phyloP scores from a whole-genome alignment of 1,140 invertebrate species.

The Eciton burchellii region DNA sequence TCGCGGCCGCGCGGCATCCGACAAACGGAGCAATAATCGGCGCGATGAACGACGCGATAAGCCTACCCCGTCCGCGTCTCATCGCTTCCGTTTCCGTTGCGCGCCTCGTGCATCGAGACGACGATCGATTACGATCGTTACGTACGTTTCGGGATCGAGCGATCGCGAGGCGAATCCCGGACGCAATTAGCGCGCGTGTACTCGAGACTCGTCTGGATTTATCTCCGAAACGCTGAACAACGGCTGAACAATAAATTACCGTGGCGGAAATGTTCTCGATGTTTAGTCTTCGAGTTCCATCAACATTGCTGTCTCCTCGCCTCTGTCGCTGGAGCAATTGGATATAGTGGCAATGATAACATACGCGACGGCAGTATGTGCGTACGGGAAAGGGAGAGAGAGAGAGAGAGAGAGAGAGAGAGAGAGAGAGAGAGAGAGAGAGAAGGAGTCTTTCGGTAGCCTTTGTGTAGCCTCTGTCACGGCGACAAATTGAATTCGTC shows the following conservation, averaged over 20 bases:
- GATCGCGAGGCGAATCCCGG: not conserved
- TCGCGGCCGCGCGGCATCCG: constrained; percentile 46
- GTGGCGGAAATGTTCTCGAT: constrained; percentile 49
- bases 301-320: constrained; percentile 48
- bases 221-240: constrained; percentile 18
- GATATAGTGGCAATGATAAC: constrained; percentile 59
- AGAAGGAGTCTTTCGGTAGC: constrained; percentile 38
- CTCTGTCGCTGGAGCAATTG: constrained; percentile 50
- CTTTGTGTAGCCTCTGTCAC: constrained; percentile 49
- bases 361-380: constrained; percentile 26
- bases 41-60: constrained; percentile 72
- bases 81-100: constrained; percentile 77
- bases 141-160: not conserved
- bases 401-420: too few species aligned
- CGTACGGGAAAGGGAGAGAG: too few species aligned
- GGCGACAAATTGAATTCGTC: constrained; percentile 60
- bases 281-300: constrained; percentile 59
- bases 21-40: constrained; percentile 68
- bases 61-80: constrained; percentile 69
- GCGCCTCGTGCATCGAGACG: constrained; percentile 61
- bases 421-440: too few species aligned
- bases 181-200: constrained; percentile 24
- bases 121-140: constrained; percentile 23
- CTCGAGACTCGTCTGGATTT: constrained; percentile 33
- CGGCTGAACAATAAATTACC: constrained; percentile 49